Base-by-base conservation (phyloP, 1,140 invertebrate genomes). In the Oncopodura yosiiana region DNA sequence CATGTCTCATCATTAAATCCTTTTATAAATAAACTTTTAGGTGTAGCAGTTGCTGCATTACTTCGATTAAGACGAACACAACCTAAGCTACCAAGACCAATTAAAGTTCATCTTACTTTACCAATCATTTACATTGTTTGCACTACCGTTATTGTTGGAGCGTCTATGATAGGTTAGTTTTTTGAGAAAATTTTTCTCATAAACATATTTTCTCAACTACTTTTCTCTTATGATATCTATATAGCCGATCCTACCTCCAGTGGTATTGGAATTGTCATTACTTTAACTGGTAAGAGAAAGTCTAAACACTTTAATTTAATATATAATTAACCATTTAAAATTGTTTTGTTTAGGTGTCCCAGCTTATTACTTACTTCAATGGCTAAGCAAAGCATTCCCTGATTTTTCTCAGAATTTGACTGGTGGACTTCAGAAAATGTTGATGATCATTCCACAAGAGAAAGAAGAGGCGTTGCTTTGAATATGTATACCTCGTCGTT, bases 81-180 rank as follows among this genome's bases (percentile, higher is more conserved):
- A 67, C 89, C 91, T 0, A 71, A 91, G 58, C 70, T 86, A 50
- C 73, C 78, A 0, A 72, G 91, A 53, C 91, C 91, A 0, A 90
- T 93, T 36, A 81, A 78, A 70, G 87, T 92, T 1, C 75, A 81
- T 45, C 64, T 78, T 9, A 50, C 72, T 21, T 71, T 77, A 50
- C 77, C 78, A 3, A 69, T 77, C 36, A 64, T 74, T 6, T 79
- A 79, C 65, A 67, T 77, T 3, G 24, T 70, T n/a, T 71, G 72
- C 57, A 76, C 75, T 32, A 45, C 74, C 3, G 73, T 77, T 58
- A 67, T 80, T n/a, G 70, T 78, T 3, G 65, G 74, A 2, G 65
- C 77, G 4, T 75, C 77, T 3, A 66, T 77, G n/a, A n/a, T n/a
- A n/a, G n/a, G n/a, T n/a, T n/a, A n/a, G n/a, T n/a, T n/a, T n/a